A percentile compares a stretch with the other conserved stretches of the same genome.
Evolutionary conservation across 2,888 invertebrate genomes (phyloP).

Genomic region (Brachyopa scutellaris): DNA sequence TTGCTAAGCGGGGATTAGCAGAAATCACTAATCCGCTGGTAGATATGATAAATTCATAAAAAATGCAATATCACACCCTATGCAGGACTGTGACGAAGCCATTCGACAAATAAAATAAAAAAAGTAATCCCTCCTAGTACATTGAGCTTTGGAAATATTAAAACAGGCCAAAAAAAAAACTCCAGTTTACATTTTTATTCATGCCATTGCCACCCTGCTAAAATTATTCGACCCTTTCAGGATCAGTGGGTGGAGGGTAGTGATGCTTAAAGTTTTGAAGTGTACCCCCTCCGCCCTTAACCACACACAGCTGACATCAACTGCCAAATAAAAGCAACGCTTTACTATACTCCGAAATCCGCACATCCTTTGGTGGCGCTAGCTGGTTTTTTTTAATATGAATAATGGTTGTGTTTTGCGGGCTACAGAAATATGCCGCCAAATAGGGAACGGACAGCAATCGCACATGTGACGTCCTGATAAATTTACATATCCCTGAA

Average conservation of each 20-base stretch:
- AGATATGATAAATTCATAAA: no score
- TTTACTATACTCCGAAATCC: conserved; percentile 25
- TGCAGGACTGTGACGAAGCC: background rate
- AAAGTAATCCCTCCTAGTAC: conserved; percentile 32
- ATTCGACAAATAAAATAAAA: conserved; percentile 13
- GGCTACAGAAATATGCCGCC: conserved; percentile 58
- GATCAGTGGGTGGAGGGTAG: background rate
- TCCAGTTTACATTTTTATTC: conserved; percentile 20
- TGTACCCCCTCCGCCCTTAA: background rate
- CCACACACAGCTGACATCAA: conserved; percentile 43
- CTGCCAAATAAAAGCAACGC: conserved; percentile 32
- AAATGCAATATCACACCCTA: conserved; percentile 4
- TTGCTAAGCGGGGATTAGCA: conserved; percentile 7
- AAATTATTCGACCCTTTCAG: background rate
- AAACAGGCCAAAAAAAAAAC: conserved; percentile 18
- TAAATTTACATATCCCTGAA: conserved; percentile 63
- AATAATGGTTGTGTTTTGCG: conserved; percentile 56
- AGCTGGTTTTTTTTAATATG: conserved; percentile 48
- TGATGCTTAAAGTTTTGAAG: conserved; percentile 16
- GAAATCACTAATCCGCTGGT: no score
- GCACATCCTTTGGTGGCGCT: conserved; percentile 47
- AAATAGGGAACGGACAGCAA: conserved; percentile 49
- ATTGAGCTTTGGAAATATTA: conserved; percentile 34
- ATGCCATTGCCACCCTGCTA: background rate
- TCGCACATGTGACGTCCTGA: conserved; percentile 64